Conservation (phyloP, 2,888 invertebrate species). For the Sthenelais limicola region DNA sequence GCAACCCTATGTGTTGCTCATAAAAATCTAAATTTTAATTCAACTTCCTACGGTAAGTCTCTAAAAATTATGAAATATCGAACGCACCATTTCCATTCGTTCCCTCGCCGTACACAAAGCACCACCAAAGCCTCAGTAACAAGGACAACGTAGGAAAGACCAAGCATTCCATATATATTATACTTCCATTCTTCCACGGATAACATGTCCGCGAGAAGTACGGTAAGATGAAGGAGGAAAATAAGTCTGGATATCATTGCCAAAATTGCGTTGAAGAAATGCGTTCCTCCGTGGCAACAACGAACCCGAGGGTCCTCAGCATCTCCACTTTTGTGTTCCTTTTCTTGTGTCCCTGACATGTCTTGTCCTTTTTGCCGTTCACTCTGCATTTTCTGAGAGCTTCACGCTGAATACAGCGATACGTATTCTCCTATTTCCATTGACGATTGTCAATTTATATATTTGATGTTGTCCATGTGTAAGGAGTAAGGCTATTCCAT, state of each 20-base stretch:
- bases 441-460: no score
- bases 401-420: no score
- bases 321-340: no score
- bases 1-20: no score
- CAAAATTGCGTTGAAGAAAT: slow-evolving; percentile 13
- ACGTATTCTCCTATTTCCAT: no score
- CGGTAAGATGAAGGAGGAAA: slow-evolving; percentile 23
- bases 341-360: no score
- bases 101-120: slow-evolving; percentile 10
- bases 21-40: no score
- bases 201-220: slow-evolving; percentile 4
- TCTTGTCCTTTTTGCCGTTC: no score
- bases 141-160: neutral
- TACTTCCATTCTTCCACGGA: neutral
- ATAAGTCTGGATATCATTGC: slow-evolving; percentile 30
- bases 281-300: slow-evolving; percentile 19
- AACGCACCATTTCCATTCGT: slow-evolving; percentile 41
- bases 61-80: neutral
- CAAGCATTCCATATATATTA: neutral
- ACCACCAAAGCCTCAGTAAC: slow-evolving; percentile 24
- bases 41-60: no score
- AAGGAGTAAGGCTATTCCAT: no score
- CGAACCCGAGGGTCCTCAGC: neutral
- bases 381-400: neutral
- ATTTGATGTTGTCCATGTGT: no score